Percentiles rank a stretch among this genome's conserved stretches.
Conservation (phyloP, 1,140 invertebrate genomes). For the Heterodera carotae region DNA sequence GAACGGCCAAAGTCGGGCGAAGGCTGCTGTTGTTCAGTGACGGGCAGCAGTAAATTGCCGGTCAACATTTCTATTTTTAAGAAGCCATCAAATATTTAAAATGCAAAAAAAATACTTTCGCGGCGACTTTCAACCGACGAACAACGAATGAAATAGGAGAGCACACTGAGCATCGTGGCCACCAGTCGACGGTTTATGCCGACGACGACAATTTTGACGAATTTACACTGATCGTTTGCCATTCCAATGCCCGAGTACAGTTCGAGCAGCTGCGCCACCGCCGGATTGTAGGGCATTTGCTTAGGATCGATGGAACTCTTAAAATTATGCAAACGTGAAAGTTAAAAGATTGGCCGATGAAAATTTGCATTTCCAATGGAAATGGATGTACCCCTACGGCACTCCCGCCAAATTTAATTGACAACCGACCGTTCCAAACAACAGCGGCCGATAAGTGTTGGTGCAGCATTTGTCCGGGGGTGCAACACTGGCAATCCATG, state of each 20-base stretch:
- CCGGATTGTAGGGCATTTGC: constrained; percentile 45
- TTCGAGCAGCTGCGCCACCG: constrained; percentile 45
- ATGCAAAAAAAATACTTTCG: constrained; percentile 1
- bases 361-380: too few relatives aligned
- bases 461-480: constrained; percentile 35
- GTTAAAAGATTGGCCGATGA: background rate
- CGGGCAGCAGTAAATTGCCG: background rate
- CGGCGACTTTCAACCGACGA: constrained; percentile 44
- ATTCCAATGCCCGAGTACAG: constrained; percentile 40
- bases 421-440: constrained; percentile 44
- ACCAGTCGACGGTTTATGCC: constrained; percentile 41
- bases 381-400: too few relatives aligned
- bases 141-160: constrained; percentile 50
- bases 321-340: constrained; percentile 5
- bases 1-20: constrained; percentile 46
- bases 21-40: constrained; percentile 19
- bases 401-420: too few relatives aligned
- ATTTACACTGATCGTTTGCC: constrained; percentile 11
- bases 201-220: constrained; percentile 47
- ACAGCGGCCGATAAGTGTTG: constrained; percentile 35
- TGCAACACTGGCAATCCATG: constrained; percentile 47
- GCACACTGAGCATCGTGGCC: constrained; percentile 38
- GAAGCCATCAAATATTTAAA: constrained; percentile 12
- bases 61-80: constrained; percentile 31
- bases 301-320: constrained; percentile 40